Conservation (phyloP, 2,888 invertebrate species). For the Epirrhoe tristata region DNA sequence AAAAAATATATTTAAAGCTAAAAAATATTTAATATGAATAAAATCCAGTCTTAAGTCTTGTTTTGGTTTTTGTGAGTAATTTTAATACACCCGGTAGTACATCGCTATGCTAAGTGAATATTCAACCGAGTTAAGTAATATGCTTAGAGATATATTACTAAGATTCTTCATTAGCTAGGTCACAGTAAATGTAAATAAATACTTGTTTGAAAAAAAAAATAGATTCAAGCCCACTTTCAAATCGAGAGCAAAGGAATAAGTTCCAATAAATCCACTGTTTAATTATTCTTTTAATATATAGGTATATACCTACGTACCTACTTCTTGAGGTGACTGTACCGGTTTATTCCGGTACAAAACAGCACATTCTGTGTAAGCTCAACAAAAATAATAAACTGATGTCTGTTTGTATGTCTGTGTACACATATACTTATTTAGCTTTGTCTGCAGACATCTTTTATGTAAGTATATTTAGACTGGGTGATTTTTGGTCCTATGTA, state of each 20-base stretch:
- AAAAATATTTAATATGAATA: too few species aligned
- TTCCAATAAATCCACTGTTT: too few species aligned
- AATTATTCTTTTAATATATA: too few species aligned
- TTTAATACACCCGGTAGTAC: not conserved
- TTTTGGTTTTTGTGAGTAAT: not conserved
- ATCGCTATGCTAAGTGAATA: not conserved
- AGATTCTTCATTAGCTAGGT: not conserved
- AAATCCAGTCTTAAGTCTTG: not conserved
- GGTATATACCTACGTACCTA: too few species aligned
- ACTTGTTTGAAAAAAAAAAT: too few species aligned
- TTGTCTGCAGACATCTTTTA: not conserved
- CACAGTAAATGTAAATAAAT: too few species aligned
- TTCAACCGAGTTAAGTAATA: not conserved
- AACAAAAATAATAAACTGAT: constrained; percentile 41
- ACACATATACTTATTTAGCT: not conserved
- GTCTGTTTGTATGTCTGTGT: constrained; percentile 25
- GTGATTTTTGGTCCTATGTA: not conserved
- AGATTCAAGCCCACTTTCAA: too few species aligned
- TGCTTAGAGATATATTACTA: too few species aligned
- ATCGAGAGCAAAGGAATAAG: too few species aligned
- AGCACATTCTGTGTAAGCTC: constrained; percentile 38
- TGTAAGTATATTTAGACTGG: not conserved
- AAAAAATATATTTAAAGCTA: too few species aligned
- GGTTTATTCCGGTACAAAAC: constrained; percentile 33
- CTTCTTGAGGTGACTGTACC: constrained; percentile 6